Base-by-base conservation (phyloP, 1,140 invertebrate species). In the Phenacoccus solenopsis region DNA sequence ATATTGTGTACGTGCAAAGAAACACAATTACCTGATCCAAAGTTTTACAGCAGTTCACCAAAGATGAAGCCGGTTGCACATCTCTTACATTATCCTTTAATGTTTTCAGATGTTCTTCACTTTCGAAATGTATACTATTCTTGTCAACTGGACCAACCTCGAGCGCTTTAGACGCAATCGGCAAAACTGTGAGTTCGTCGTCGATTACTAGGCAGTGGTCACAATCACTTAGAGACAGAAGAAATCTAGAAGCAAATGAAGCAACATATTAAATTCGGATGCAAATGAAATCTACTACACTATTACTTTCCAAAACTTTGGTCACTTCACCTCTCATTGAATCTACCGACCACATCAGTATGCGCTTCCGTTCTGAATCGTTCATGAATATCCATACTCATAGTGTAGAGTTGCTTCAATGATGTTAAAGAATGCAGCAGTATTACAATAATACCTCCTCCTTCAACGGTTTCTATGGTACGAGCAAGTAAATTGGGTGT, bases 361-460 rank as follows among this genome's bases (percentile, higher is more conserved):
- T 98, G 93, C 10, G 94, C 88, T 82, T 98, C 96, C 13, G 97
- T 99, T 73, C 96, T 85, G 76, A 87, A 96, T 75, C 96, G 84
- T 74, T 93, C 87, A 84, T 99, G 98, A 12, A 99, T 94, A 85
- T 99, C 97, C 98, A 99, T 99, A 72, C 88, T 88, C 84, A 99
- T 90, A 1, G 96, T 93, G 77, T 94, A 98, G 0, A 99, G 82
- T 78, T 99, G 96, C 78, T 93, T 90, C 5, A 99, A 80, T 0
- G 96, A 98, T 61, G 85, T 84, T 72, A 99, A 82, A 27, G 87
- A 87, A 77, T 91, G 87, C 1, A 90, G 77, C 9, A 99, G 79
- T 70, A 98, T 83, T 32, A 98, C 85, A 71, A 99, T 88, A 0
- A 98, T 75, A 22, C 98, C 98, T 71, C 98, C 97, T 69, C 98